These are phyloP conservation scores for Hylaeus volcanicus DNA, from an alignment of 1,140 invertebrate species.

Conservation along the genomic window DNA sequence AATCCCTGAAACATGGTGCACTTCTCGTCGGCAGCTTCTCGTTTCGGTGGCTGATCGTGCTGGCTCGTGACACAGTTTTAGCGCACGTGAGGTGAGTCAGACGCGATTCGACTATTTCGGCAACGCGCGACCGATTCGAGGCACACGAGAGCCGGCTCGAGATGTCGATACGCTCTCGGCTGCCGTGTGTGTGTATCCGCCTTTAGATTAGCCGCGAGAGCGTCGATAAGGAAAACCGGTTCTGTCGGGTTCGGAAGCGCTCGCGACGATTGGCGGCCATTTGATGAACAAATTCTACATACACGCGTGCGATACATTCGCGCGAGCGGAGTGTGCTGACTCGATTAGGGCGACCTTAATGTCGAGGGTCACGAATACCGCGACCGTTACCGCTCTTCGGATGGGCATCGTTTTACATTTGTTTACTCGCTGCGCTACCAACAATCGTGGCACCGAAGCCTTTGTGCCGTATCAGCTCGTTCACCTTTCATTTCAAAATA, in stretches of 20 bases:
- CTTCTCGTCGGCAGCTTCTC: neutral
- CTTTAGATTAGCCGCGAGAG: conserved; percentile 10
- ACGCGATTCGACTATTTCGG: conserved; percentile 4
- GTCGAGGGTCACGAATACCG: conserved; percentile 38
- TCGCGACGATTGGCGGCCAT: conserved; percentile 22
- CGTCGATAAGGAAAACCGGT: conserved; percentile 32
- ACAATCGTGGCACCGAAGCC: neutral
- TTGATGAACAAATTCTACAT: conserved; percentile 1
- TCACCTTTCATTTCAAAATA: neutral
- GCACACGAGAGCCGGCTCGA: neutral
- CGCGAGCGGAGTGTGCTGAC: conserved; percentile 18
- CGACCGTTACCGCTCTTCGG: conserved; percentile 10
- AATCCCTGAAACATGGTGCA: too few relatives aligned
- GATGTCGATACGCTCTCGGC: neutral
- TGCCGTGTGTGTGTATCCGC: neutral
- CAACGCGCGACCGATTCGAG: neutral
- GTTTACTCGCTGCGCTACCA: conserved; percentile 19
- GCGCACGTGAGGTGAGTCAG: conserved; percentile 8
- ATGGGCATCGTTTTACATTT: conserved; percentile 27
- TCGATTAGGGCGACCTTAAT: conserved; percentile 38
- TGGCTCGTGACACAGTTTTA: conserved; percentile 1
- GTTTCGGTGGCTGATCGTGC: neutral
- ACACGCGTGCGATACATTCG: neutral
- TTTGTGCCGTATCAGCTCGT: neutral
- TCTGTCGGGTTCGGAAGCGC: conserved; percentile 7